Conservation (phyloP, 1,140 invertebrate genomes). For the Drosophila lacertosa region DNA sequence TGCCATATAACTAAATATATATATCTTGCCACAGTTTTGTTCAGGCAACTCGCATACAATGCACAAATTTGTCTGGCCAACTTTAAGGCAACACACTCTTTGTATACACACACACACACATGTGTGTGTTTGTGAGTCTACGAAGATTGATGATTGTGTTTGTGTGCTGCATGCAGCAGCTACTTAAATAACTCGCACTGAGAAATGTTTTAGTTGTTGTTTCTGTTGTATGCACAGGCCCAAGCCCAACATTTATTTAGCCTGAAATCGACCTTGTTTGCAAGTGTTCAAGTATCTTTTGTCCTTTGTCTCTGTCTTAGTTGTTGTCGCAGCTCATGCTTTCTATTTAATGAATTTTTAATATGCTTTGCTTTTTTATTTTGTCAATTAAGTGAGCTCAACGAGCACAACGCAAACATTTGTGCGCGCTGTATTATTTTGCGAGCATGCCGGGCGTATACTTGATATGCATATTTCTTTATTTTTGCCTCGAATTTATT, state of each 20-base stretch:
- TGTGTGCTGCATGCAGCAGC: constrained; percentile 53
- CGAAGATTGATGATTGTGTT: constrained; percentile 69
- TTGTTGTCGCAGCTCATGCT: constrained; percentile 29
- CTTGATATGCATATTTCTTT: constrained; percentile 36
- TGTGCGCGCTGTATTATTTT: constrained; percentile 44
- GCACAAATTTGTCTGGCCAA: constrained; percentile 44
- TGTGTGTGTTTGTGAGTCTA: constrained; percentile 30
- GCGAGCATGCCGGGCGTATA: constrained; percentile 45
- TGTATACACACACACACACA: constrained; percentile 34
- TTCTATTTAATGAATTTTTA: constrained; percentile 80
- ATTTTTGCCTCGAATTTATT: constrained; percentile 14
- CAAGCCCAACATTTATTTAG: constrained; percentile 62
- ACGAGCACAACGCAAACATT: constrained; percentile 42
- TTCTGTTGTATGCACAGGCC: constrained; percentile 12
- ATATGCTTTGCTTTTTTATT: constrained; percentile 57
- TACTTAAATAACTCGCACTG: constrained; percentile 50
- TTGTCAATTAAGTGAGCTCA: constrained; percentile 56
- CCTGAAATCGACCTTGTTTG: constrained; percentile 32
- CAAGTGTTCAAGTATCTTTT: constrained; percentile 23
- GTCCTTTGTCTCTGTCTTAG: no score
- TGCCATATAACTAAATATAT: constrained; percentile 7
- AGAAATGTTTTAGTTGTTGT: constrained; percentile 1
- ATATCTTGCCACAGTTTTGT: constrained; percentile 38
- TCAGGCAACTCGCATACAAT: constrained; percentile 26
- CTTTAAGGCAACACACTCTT: constrained; percentile 14